These are phyloP conservation scores for Thecophora atra DNA, from an alignment of 2,888 invertebrate genomes.

Conservation along the genomic window DNA sequence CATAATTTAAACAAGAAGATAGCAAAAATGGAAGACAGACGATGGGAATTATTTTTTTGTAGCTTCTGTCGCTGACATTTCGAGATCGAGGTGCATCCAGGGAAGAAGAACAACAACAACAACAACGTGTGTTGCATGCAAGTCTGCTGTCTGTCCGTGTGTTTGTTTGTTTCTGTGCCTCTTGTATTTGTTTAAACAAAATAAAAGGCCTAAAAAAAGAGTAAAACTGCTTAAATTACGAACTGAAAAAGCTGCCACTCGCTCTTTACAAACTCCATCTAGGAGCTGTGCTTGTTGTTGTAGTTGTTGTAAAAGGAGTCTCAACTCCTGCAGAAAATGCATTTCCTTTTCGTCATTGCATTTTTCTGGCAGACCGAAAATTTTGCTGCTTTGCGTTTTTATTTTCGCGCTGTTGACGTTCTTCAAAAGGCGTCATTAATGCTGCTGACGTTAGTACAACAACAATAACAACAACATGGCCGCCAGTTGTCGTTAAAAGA, in stretches of 20 bases:
- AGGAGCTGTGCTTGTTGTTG: background rate
- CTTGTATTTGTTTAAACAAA: conserved; percentile 31
- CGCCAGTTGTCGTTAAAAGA: background rate
- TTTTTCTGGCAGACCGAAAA: conserved; percentile 20
- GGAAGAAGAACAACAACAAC: conserved; percentile 20
- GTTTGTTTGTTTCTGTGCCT: conserved; percentile 25
- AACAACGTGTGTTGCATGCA: background rate
- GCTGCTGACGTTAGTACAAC: conserved; percentile 20
- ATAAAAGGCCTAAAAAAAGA: background rate
- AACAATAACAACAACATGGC: conserved; percentile 11
- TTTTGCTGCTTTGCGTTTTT: background rate
- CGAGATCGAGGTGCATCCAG: background rate
- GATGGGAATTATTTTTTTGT: background rate
- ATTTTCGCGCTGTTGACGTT: conserved; percentile 22
- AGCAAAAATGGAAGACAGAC: background rate
- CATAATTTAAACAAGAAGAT: conserved; percentile 17
- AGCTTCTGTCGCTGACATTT: background rate
- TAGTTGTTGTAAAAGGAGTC: background rate
- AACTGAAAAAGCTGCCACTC: background rate
- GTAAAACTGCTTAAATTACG: conserved; percentile 16
- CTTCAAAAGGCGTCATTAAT: conserved; percentile 29
- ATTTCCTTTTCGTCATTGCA: conserved; percentile 7
- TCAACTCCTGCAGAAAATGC: conserved; percentile 3
- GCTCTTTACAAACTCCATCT: background rate
- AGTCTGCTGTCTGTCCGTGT: background rate